Evolutionary conservation across 2,113 vertebrate species (phyloP).

Genomic region (Cisticola juncidis): DNA sequence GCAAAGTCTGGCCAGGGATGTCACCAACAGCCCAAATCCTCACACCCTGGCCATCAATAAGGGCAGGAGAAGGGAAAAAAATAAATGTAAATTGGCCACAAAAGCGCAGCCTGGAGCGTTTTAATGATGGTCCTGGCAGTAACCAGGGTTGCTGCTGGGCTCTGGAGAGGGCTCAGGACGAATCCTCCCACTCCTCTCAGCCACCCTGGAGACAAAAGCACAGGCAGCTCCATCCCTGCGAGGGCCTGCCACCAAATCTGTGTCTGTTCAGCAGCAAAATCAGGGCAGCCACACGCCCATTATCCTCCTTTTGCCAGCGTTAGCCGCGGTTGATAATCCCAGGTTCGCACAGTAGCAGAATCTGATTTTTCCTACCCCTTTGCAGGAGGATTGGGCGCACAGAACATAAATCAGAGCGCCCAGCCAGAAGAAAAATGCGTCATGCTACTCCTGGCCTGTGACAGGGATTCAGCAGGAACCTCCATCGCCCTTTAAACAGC

Average conservation of each 20-base stretch:
- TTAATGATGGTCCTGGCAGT: background rate
- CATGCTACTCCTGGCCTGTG: background rate
- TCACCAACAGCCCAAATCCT: background rate
- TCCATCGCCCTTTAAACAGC: background rate
- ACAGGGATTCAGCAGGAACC: background rate
- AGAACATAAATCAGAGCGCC: background rate
- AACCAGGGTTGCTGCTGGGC: background rate
- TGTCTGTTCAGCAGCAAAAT: rapidly evolving
- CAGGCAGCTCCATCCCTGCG: background rate
- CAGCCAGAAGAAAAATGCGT: conserved; percentile 1
- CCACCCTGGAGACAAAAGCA: conserved; percentile 29
- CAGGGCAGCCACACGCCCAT: background rate
- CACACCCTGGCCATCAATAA: rapidly evolving
- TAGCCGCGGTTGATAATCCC: rapidly evolving
- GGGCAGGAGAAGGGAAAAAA: background rate
- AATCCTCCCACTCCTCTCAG: background rate
- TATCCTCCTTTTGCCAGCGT: background rate
- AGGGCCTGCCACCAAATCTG: background rate
- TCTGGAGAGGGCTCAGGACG: rapidly evolving
- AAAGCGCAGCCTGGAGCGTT: background rate
- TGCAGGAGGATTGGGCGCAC: background rate
- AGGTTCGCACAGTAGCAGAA: background rate
- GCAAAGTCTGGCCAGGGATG: background rate
- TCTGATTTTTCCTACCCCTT: background rate
- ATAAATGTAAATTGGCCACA: rapidly evolving